Evolutionary conservation across 2,113 vertebrate species (phyloP).

Genomic region (Hypomesus transpacificus): DNA sequence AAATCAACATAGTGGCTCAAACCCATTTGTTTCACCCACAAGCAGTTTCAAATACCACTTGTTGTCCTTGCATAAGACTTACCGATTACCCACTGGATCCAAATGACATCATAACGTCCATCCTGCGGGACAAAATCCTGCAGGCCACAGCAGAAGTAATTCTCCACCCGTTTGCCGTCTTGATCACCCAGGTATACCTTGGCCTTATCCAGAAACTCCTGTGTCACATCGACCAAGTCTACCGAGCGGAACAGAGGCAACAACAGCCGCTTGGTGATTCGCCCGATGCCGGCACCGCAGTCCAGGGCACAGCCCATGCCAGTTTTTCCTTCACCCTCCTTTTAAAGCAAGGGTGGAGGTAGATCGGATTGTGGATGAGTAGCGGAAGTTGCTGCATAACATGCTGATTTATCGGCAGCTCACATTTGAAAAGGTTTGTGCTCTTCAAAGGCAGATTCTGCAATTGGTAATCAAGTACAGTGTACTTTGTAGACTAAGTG

Average conservation of each 20-base stretch:
- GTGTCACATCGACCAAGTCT: conserved; percentile 93
- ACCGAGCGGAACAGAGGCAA: conserved; percentile 86
- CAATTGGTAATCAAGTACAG: neutral
- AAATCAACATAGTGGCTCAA: too few species aligned
- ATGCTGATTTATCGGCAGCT: neutral
- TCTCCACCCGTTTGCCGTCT: conserved; percentile 82
- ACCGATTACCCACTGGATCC: conserved; percentile 99
- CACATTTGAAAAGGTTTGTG: neutral
- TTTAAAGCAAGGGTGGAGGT: neutral
- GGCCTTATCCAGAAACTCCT: conserved; percentile 90
- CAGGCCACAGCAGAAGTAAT: conserved; percentile 88
- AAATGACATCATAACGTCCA: conserved; percentile 88
- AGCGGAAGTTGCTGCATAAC: neutral
- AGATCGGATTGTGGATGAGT: neutral
- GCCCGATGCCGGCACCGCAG: conserved; percentile 91
- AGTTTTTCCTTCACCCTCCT: conserved; percentile 85
- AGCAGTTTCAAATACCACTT: neutral
- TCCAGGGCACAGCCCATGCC: conserved; percentile 82
- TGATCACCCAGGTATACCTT: conserved; percentile 82
- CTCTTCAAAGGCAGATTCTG: neutral
- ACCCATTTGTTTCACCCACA: too few species aligned
- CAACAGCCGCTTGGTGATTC: conserved; percentile 91
- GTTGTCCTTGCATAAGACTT: conserved; percentile 48
- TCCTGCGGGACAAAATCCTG: conserved; percentile 89
- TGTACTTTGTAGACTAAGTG: neutral